Evolutionary conservation across 2,113 vertebrate species (phyloP), one percentile per base, ranked within the genome.

Genomic region (Bos taurus): DNA sequence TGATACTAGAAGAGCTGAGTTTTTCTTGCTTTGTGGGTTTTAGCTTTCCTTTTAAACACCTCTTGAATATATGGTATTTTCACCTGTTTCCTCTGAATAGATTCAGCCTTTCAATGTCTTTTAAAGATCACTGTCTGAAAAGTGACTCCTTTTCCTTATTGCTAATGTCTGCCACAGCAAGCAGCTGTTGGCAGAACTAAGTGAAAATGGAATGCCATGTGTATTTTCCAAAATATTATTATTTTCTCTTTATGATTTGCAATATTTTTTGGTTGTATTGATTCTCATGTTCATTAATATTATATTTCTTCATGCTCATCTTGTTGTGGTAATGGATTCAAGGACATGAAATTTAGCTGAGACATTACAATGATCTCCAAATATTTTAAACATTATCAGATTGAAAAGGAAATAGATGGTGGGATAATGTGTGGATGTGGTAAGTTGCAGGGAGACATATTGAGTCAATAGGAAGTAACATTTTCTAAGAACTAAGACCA

Each of bases 151-250:
- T 81, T 60, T 84, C 7, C n/a, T 25, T 48, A 43, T 91, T 54
- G 4, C 48, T 84, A 93, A 94, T 88, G 86, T 93, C 96, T 95
- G 93, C 90, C 40, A 17, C 50, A 91, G 26, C 56, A 59, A 97
- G 28, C 43, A 59, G 16, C 28, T 67, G 1, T 36, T 52, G 62
- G 57, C 7, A 83, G 78, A 90, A 94, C 14, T 71, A 59, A 86
- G 71, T 64, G 15, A 54, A 88, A 94, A 54, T 84, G 11, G 9
- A 81, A 82, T 78, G 46, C 1, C 26, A 48, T 33, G 56, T 52
- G 48, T 7, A 33, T 74, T 95, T 86, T 92, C 43, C 15, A 89
- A 93, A 93, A 62, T 87, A 36, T 81, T 88, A 28, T 33, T 90
- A 3, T 43, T 95, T 78, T 48, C 33, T 3, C 30, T 46, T 1